Evolutionary conservation across 2,797 vertebrate genomes (phyloP), one percentile per base, ranked within the genome.

Genomic region (Chanos chanos): DNA sequence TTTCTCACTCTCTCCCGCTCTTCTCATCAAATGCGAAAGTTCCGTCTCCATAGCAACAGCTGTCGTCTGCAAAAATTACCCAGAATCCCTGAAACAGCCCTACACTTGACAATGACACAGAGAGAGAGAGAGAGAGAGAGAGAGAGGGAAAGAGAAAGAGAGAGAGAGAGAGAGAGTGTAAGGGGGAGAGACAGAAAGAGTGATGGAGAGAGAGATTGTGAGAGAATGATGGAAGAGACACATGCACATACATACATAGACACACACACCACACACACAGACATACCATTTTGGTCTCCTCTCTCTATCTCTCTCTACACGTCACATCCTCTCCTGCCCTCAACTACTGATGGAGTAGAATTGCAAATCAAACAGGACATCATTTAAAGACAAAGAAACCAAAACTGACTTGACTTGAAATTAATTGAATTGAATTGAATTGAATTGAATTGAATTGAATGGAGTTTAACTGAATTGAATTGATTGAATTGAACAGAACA

Each of bases 11-110:
- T 65, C 68, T 72, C 51, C 44, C 45, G 49, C 73, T 75, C 70
- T 80, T 68, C 64, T 73, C 68, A 39, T 78, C 75, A 83, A 87
- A 86, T 82, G 82, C 73, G 75, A 89, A 89, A 88, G 82, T 87
- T 89, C 82, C 79, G 82, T 89, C 82, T 22, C 86, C 87, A 89
- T 90, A 84, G 89, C 85, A 90, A 90, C 86, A 88, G 83, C 87
- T 86, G 78, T 81, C 68, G 59, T 87, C 81, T 85, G 82, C 71
- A 36, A 87, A 89, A 86, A 86, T 82, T 86, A 85, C 83, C 81
- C 76, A 85, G 82, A 87, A 86, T 81, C 49, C 63, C 75, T 53
- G 67, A 15, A n/a, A 55, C 44, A 60, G 30, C 51, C 43, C 22
- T n/a, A n/a, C n/a, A 52, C 34, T 58, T 44, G 59, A 39, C 15